Base-by-base conservation (phyloP, 2,888 invertebrate genomes). In the Agrochola circellaris region DNA sequence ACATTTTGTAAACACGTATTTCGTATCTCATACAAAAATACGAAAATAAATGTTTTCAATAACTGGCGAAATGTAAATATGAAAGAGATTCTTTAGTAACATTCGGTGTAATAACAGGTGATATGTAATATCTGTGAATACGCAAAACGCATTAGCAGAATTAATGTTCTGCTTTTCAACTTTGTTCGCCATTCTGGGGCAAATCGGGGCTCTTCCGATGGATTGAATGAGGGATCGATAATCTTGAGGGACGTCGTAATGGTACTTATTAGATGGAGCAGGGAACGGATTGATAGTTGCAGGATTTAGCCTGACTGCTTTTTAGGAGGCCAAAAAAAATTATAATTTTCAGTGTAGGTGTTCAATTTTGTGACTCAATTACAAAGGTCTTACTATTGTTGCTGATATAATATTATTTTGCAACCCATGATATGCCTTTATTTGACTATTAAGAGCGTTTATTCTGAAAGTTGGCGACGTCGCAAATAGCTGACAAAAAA, bases 121-220 rank as follows among this genome's bases (percentile, higher is more conserved):
- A 77, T 84, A 82, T 84, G 82, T 85, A 87, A 88, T 90, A 86
- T 87, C 84, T 82, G 82, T 84, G 89, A 89, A 91, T 91, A 85
- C 83, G 85, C 78, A 81, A 79, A 88, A 87, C 80, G 90, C 93
- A 94, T 95, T 94, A 93, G 90, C 77, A 88, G 91, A 93, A 94
- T 94, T 92, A 94, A 93, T 92, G 91, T 91, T 91, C 90, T 84
- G 88, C 89, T 87, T 90, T 90, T 90, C 89, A 90, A 88, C 90
- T 89, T 88, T 86, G 89, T 89, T 88, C 87, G 85, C 77, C 79
- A 83, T 86, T 90, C 86, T 78, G 76, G 64, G 62, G 88, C 82
- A 89, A 92, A 92, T 91, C 90, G 84, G 80, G 84, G 87, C 83
- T 87, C 73, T 88, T 89, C 84, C 83, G 85, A 87, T 74, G 82